A percentile compares a stretch with the other conserved stretches of the same genome.
These are phyloP conservation scores for Tipula unca DNA, from an alignment of 2,888 invertebrate genomes.

Conservation along the genomic window DNA sequence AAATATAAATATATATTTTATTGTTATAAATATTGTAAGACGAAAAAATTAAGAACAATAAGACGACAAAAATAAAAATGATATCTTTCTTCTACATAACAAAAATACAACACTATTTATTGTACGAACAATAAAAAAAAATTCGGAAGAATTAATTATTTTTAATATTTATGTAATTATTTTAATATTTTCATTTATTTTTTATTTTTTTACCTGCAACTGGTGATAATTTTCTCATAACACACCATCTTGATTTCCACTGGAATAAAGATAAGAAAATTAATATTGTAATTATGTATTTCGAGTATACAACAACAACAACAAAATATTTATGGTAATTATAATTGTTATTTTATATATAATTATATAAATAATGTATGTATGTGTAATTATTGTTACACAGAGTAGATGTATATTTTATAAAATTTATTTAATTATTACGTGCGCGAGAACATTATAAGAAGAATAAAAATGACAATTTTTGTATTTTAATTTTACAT, in stretches of 20 bases:
- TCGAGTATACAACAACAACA: background rate
- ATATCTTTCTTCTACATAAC: no score
- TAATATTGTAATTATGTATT: conserved; percentile 1
- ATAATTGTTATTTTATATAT: background rate
- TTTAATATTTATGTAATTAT: conserved; percentile 14
- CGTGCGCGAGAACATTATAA: background rate
- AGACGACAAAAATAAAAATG: background rate
- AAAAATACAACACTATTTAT: no score
- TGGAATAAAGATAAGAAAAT: conserved; percentile 40
- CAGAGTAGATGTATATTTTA: background rate
- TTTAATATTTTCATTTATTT: background rate
- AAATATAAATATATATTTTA: no score
- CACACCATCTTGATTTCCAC: conserved; percentile 61
- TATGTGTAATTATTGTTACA: no score
- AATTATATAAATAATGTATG: background rate
- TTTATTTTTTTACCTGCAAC: conserved; percentile 48
- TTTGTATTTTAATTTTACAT: background rate
- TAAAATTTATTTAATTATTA: background rate
- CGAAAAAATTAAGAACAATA: background rate
- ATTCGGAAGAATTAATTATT: background rate
- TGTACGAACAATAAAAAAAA: background rate
- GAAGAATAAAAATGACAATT: background rate
- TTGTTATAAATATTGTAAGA: background rate
- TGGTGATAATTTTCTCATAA: conserved; percentile 56
- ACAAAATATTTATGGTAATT: background rate